Evolutionary conservation across 2,797 vertebrate genomes (phyloP), one percentile per base, ranked within the genome.

Genomic region (Myotis planiceps): DNA sequence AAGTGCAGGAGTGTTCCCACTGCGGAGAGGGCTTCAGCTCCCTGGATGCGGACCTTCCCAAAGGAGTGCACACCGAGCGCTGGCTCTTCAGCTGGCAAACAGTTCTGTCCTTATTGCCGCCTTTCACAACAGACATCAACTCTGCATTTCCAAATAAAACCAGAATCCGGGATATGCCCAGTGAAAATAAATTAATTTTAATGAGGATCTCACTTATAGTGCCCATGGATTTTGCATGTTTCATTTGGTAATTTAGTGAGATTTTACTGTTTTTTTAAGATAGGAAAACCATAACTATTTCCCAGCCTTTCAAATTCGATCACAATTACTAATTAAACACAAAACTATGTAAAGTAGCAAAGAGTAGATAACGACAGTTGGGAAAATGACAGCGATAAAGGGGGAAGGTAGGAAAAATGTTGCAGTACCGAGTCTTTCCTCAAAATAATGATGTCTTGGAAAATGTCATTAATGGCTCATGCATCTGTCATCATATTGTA

Each of bases 141-240:
- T 72, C 69, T 66, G 10, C 80, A 82, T 92, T 96, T 90, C 85
- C 86, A 88, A 81, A 81, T 86, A 74, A 92, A 95, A 92, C 72
- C 74, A n/a, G 71, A 86, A 78, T n/a, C 88, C 10, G 2, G 47
- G 79, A 84, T 68, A 60, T 87, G 88, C 86, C 83, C 86, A 89
- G 37, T 76, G 49, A 95, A 95, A 95, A 88, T 32, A 85, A 95
- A 92, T 95, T 94, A 83, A 94, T 91, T 95, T 86, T 91, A 95
- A 76, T 34, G 25, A 92, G 68, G 47, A 10, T 37, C 78, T 94
- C 90, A 68, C 68, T 75, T 79, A 81, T 9, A 76, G 51, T 53
- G 42, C 96, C 95, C 87, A 78, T 6, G 13, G 47, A 80, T 53
- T 88, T 78, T 80, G 39, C 60, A 27, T 83, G 49, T 86, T 92